Evolutionary conservation across 2,797 vertebrate species (phyloP).

Genomic region (Myripristis jacobus): DNA sequence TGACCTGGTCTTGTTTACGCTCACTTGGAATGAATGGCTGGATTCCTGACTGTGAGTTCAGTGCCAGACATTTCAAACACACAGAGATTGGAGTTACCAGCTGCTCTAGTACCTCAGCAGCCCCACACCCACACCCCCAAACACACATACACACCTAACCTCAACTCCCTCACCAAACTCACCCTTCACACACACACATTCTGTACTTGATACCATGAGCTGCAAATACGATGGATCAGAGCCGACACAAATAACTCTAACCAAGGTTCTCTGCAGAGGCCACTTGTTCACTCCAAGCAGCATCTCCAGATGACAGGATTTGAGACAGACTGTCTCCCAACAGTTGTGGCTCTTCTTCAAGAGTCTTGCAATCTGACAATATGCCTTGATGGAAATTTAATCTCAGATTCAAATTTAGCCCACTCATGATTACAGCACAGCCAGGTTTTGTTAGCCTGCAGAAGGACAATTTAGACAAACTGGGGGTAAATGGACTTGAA

Average conservation of each 20-base stretch:
- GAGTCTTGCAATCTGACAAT: constrained; percentile 50
- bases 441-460: not conserved
- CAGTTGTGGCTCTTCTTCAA: constrained; percentile 41
- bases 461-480: not conserved
- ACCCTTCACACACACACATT: constrained; percentile 45
- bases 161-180: constrained; percentile 73
- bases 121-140: constrained; percentile 60
- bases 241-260: constrained; percentile 74
- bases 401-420: constrained; percentile 38
- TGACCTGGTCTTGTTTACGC: constrained; percentile 60
- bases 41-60: constrained; percentile 50
- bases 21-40: constrained; percentile 53
- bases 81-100: constrained; percentile 71
- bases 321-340: constrained; percentile 59
- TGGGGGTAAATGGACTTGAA: not conserved
- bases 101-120: constrained; percentile 76
- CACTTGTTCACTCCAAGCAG: constrained; percentile 65
- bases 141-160: too few species aligned
- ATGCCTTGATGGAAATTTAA: constrained; percentile 30
- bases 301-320: constrained; percentile 64
- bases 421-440: constrained; percentile 22
- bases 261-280: constrained; percentile 57
- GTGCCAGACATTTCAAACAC: constrained; percentile 69
- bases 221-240: constrained; percentile 73
- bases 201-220: constrained; percentile 74